Conservation (phyloP, 2,888 invertebrate species). For the Carpatolechia fugitivella region DNA sequence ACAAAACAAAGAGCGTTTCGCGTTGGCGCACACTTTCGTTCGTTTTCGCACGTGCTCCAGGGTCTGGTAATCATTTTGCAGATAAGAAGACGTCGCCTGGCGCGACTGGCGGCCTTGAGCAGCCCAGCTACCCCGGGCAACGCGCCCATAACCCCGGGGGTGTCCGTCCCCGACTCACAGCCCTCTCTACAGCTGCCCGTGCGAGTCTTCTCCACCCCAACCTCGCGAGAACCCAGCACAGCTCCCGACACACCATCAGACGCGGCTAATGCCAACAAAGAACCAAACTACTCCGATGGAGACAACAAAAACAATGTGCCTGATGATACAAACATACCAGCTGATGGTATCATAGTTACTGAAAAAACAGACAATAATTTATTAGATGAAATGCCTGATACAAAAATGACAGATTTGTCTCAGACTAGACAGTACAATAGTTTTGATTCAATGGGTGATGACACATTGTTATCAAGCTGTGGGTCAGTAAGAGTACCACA, state of each 20-base stretch:
- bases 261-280: constrained; percentile 55
- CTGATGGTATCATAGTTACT: constrained; percentile 71
- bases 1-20: constrained; percentile 75
- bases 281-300: constrained; percentile 58
- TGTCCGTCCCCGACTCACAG: constrained; percentile 52
- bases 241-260: constrained; percentile 54
- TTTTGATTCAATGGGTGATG: constrained; percentile 74
- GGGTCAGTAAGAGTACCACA: constrained; percentile 69
- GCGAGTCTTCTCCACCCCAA: constrained; percentile 45
- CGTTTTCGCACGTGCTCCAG: constrained; percentile 50
- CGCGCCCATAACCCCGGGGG: constrained; percentile 69
- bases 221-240: constrained; percentile 47
- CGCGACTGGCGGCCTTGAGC: constrained; percentile 83
- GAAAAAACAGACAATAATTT: constrained; percentile 71
- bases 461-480: constrained; percentile 65
- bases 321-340: constrained; percentile 62
- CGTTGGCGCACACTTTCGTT: constrained; percentile 42
- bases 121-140: constrained; percentile 71
- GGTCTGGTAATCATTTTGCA: constrained; percentile 60
- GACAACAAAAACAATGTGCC: constrained; percentile 56
- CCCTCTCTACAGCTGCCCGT: constrained; percentile 36
- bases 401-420: constrained; percentile 75
- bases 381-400: constrained; percentile 73
- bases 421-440: constrained; percentile 73
- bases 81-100: constrained; percentile 88